phyloP scores from a whole-genome alignment of 30 jellyfish, hydroid and myxozoan genomes.

The Catostylus mosaicus region DNA sequence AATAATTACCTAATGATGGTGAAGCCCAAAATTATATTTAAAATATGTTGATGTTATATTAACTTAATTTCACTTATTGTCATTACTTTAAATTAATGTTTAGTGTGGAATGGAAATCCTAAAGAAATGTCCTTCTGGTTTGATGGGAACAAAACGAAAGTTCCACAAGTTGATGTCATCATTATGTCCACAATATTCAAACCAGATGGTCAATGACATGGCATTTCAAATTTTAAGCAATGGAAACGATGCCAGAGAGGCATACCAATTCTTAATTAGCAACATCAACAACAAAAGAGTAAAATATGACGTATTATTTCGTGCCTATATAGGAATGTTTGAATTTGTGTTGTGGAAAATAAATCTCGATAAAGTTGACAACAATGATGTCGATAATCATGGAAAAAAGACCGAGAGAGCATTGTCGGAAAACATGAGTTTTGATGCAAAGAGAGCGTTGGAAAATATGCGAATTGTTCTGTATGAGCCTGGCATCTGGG shows the following conservation, averaged over 20 bases:
- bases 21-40: too few relatives aligned
- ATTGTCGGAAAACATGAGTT: conserved; percentile 7
- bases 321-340: conserved; percentile 56
- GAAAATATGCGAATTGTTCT: conserved; percentile 33
- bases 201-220: conserved; percentile 46
- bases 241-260: conserved; percentile 45
- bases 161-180: conserved; percentile 38
- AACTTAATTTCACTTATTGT: neutral
- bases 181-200: conserved; percentile 52
- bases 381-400: conserved; percentile 10
- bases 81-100: neutral
- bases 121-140: conserved; percentile 36
- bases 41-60: too few relatives aligned
- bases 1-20: too few relatives aligned
- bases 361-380: neutral
- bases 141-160: conserved; percentile 47
- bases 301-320: conserved; percentile 25
- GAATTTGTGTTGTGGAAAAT: conserved; percentile 51
- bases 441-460: conserved; percentile 45
- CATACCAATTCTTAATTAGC: conserved; percentile 35
- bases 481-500: conserved; percentile 48
- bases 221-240: conserved; percentile 30
- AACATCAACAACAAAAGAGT: conserved; percentile 25
- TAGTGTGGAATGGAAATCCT: conserved; percentile 67
- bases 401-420: neutral